Conservation (phyloP, 2,888 invertebrate species). For the Sthenelais limicola region DNA sequence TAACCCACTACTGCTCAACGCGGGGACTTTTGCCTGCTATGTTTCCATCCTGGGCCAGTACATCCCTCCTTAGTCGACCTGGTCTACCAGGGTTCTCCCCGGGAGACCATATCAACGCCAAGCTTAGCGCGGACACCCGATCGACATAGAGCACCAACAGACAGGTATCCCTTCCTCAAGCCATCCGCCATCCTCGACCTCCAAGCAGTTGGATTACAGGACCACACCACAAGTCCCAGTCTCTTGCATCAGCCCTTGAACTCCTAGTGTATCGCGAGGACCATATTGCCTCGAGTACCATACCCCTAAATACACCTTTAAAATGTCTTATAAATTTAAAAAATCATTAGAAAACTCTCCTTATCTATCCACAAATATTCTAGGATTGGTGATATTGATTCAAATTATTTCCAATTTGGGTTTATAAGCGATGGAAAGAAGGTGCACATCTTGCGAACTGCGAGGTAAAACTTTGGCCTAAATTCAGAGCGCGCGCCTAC, state of each 20-base stretch:
- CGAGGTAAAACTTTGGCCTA: too few species aligned
- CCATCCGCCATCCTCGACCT: constrained; percentile 92
- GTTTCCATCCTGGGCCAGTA: constrained; percentile 99
- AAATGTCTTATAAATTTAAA: too few species aligned
- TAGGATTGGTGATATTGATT: too few species aligned
- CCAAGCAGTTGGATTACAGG: constrained; percentile 99
- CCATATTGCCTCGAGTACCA: too few species aligned
- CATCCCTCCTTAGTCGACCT: constrained; percentile 98
- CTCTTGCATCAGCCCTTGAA: constrained; percentile 49
- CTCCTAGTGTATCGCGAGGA: constrained; percentile 3
- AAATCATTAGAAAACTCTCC: too few species aligned
- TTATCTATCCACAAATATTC: too few species aligned
- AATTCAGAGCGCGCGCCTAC: too few species aligned
- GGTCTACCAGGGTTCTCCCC: constrained; percentile 86
- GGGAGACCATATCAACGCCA: constrained; percentile 95
- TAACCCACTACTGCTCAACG: constrained; percentile 98
- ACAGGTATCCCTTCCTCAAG: constrained; percentile 90
- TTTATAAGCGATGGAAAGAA: too few species aligned
- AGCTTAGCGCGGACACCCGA: constrained; percentile 93
- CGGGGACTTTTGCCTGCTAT: constrained; percentile 99
- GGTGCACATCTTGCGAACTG: too few species aligned
- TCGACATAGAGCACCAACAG: constrained; percentile 82
- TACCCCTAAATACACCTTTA: too few species aligned
- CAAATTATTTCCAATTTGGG: too few species aligned
- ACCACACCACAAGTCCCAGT: constrained; percentile 95